A percentile compares a stretch with the other conserved stretches of the same genome.
These are phyloP conservation scores for human (Homo sapiens) DNA, from an alignment of 2,113 vertebrate species.

Conservation along the genomic window GRCh38 chr22:46328501-46329000, in stretches of 20 bases:
- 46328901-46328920: too few relatives aligned
- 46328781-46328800: slow-evolving; percentile 85
- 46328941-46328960: background rate
- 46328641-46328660: fast-evolving
- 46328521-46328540: fast-evolving
- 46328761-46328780: slow-evolving; percentile 71
- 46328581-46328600: fast-evolving
- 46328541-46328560: too few relatives aligned
- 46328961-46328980: fast-evolving
- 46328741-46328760: slow-evolving; percentile 62
- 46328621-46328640: fast-evolving
- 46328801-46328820: slow-evolving; percentile 51
- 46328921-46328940: background rate
- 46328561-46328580: background rate
- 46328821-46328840: background rate
- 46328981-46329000: background rate
- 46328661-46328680: background rate
- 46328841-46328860: background rate
- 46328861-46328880: background rate
- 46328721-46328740: fast-evolving
- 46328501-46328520: background rate
- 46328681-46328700: slow-evolving; percentile 58
- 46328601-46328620: fast-evolving
- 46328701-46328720: background rate
- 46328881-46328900: slow-evolving; percentile 68